phyloP scores from a whole-genome alignment of 2,797 vertebrate species.

The Pempheris klunzingeri region DNA sequence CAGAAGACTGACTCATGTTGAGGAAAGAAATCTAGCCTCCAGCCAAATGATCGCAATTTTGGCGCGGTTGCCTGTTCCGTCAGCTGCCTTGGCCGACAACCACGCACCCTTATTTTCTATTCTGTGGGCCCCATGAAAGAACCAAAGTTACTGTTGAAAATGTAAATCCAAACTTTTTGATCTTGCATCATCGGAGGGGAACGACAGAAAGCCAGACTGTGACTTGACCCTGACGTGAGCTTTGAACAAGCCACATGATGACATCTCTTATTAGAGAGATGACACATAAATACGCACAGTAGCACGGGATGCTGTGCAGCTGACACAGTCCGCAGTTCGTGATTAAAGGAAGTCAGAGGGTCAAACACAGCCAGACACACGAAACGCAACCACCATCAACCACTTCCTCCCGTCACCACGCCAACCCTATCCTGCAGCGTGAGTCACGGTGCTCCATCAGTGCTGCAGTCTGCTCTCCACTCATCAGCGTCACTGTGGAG shows the following conservation, averaged over 20 bases:
- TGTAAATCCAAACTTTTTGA: constrained; percentile 20
- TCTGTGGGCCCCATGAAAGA: background rate
- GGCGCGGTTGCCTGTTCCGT: constrained; percentile 32
- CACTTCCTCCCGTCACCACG: constrained; percentile 66
- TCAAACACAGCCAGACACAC: constrained; percentile 43
- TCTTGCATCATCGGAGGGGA: constrained; percentile 18
- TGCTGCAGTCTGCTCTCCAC: constrained; percentile 64
- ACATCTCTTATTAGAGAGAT: constrained; percentile 37
- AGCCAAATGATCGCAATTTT: constrained; percentile 41
- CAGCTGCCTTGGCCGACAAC: constrained; percentile 32
- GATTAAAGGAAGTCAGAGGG: constrained; percentile 64
- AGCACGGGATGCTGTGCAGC: constrained; percentile 32
- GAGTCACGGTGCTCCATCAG: constrained; percentile 73
- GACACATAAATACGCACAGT: constrained; percentile 3
- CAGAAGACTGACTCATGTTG: constrained; percentile 58
- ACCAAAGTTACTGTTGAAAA: constrained; percentile 4
- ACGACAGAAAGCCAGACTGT: constrained; percentile 24
- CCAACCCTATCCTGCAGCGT: constrained; percentile 66
- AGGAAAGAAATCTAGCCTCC: constrained; percentile 43
- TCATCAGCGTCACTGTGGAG: constrained; percentile 69
- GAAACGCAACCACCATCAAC: constrained; percentile 32
- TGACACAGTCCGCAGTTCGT: constrained; percentile 47
- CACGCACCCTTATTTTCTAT: constrained; percentile 13
- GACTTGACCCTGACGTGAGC: constrained; percentile 2
- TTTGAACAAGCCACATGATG: constrained; percentile 22